Base-by-base conservation (phyloP, 2,888 invertebrate species). In the Ernsta delagoae region DNA sequence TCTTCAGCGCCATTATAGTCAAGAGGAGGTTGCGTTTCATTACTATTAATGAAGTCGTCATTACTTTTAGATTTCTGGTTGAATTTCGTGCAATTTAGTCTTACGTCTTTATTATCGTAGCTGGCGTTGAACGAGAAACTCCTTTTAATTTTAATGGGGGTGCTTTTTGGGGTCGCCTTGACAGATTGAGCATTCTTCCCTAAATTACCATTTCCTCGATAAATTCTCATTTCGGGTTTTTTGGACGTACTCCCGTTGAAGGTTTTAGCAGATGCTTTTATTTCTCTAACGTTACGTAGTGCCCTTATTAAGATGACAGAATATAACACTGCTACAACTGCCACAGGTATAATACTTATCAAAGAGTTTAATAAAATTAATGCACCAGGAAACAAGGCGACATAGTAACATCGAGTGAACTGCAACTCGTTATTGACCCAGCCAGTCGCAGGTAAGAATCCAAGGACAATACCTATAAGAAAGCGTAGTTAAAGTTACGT, bases 391-490 rank as follows among this genome's bases (percentile, higher is more conserved):
- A 94, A 94, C 0, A 95, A 78, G 3, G 92, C 77, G 24, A 95
- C 93, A 79, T 95, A 95, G 90, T 94, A 94, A 79, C 95, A 95
- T 63, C 82, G 79, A 45, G 80, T 78, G 56, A 72, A 65, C 36
- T 74, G 74, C 11, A 84, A 77, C 72, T 91, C 89, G 62, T 76
- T 77, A 73, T 89, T 90, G 34, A 90, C 84, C 94, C 95, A 94
- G 71, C 95, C 95, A 7, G 94, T 94, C 3, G 89, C 85, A 34
- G 95, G 95, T 75, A 95, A 81, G 78, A 95, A 95, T 71, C 95
- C 95, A 45, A 95, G 88, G 31, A 90, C 80, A 11, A 94, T 78
- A 78, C 95, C 95, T 94, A 88, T 41, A 86, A 85, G 70, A 70
- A 70, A 57, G 57, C 8, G 62, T 70, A 36, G 43, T 24, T 60